A percentile compares a stretch with the other conserved stretches of the same genome.
These are phyloP conservation scores for Pristionchus japonicus DNA, from an alignment of 2,888 invertebrate species.

Conservation along the genomic window DNA sequence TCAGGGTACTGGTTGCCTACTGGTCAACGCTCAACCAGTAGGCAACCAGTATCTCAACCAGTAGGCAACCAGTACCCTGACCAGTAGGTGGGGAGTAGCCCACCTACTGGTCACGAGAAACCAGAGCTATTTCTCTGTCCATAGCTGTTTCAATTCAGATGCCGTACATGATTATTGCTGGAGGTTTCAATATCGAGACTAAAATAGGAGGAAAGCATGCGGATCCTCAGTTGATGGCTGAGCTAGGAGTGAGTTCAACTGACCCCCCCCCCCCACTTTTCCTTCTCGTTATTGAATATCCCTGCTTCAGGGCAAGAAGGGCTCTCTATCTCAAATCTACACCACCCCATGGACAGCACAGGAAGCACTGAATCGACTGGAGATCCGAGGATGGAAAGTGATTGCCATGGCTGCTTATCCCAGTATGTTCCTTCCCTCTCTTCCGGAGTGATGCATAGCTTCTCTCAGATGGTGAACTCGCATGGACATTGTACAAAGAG, in stretches of 20 bases:
- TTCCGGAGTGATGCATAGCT: background rate
- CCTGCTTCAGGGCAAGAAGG: background rate
- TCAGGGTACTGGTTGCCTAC: too few species aligned
- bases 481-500: background rate
- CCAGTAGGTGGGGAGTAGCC: too few species aligned
- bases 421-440: background rate
- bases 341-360: background rate
- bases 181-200: background rate
- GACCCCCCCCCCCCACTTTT: too few species aligned
- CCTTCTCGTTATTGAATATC: background rate
- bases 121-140: background rate
- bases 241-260: background rate
- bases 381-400: background rate
- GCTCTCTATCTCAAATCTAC: background rate
- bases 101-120: too few species aligned
- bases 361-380: background rate
- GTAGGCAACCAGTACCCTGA: too few species aligned
- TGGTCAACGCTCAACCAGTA: too few species aligned
- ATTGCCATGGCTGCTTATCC: background rate
- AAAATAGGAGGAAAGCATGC: background rate
- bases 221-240: background rate
- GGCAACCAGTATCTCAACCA: too few species aligned
- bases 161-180: slow-evolving; percentile 7
- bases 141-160: background rate
- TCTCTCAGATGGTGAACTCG: background rate